phyloP scores from a whole-genome alignment of 2,113 vertebrate species.

The Hylia prasina region DNA sequence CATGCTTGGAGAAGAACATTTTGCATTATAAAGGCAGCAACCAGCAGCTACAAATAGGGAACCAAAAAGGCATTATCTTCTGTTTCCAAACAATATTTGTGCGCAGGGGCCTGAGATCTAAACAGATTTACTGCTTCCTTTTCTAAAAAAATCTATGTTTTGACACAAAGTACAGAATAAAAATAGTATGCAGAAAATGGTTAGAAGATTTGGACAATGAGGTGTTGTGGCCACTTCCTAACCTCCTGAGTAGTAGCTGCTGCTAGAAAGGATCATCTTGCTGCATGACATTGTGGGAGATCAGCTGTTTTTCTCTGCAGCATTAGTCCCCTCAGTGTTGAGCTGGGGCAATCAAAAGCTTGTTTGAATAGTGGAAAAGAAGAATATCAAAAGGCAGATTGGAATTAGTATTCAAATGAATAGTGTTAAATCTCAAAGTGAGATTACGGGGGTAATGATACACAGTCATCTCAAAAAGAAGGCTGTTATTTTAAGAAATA shows the following conservation, averaged over 20 bases:
- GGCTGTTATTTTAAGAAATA: constrained; percentile 60
- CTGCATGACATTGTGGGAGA: neutral
- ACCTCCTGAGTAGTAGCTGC: neutral
- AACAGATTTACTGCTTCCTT: neutral
- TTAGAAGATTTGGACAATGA: constrained; percentile 6
- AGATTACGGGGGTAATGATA: constrained; percentile 63
- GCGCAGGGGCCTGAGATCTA: neutral
- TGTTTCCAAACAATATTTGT: neutral
- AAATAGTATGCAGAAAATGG: neutral
- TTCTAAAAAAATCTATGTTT: neutral
- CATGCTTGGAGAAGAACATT: neutral
- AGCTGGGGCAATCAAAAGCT: constrained; percentile 26
- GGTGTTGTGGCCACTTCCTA: constrained; percentile 12
- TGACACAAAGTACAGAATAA: constrained; percentile 9
- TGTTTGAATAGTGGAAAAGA: constrained; percentile 63
- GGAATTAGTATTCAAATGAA: constrained; percentile 59
- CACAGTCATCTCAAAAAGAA: constrained; percentile 37
- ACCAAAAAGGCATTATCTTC: neutral
- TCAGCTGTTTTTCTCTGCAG: constrained; percentile 1
- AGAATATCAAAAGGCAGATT: constrained; percentile 63
- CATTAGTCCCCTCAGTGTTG: neutral
- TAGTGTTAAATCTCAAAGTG: constrained; percentile 62
- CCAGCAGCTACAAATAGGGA: neutral
- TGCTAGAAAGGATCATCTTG: neutral
- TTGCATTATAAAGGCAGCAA: neutral